phyloP scores from a whole-genome alignment of 2,113 vertebrate species.

The Montifringilla adamsi region DNA sequence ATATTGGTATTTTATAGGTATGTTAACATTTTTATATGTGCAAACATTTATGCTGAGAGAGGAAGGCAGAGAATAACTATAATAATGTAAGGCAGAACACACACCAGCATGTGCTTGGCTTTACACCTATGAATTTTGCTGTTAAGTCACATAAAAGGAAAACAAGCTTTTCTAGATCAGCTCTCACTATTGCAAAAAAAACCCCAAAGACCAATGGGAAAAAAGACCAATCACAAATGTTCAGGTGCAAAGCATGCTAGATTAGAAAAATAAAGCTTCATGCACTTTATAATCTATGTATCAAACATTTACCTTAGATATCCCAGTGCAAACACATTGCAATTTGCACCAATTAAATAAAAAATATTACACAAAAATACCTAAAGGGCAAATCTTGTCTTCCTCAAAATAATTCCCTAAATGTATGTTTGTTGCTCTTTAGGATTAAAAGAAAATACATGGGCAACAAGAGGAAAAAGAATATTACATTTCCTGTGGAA shows the following conservation, averaged over 20 bases:
- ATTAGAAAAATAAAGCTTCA: neutral
- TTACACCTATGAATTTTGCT: neutral
- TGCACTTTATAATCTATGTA: neutral
- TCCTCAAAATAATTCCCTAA: neutral
- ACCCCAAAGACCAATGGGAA: rapidly evolving
- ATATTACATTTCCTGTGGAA: neutral
- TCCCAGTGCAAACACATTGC: neutral
- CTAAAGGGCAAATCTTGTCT: neutral
- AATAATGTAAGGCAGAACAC: neutral
- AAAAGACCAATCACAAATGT: neutral
- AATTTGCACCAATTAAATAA: neutral
- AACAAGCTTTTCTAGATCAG: neutral
- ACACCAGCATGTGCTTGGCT: neutral
- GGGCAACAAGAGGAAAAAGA: neutral
- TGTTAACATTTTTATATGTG: neutral
- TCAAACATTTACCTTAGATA: neutral
- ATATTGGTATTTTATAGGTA: neutral
- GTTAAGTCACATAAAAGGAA: neutral
- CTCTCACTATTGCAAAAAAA: neutral
- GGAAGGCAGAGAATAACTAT: neutral
- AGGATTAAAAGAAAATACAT: neutral
- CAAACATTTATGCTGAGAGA: neutral
- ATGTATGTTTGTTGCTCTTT: neutral
- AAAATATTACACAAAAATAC: neutral
- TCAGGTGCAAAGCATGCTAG: neutral